A percentile compares a stretch with the other conserved stretches of the same genome.
Conservation (phyloP, 2,113 vertebrate species). For the Leuciscus idus region DNA sequence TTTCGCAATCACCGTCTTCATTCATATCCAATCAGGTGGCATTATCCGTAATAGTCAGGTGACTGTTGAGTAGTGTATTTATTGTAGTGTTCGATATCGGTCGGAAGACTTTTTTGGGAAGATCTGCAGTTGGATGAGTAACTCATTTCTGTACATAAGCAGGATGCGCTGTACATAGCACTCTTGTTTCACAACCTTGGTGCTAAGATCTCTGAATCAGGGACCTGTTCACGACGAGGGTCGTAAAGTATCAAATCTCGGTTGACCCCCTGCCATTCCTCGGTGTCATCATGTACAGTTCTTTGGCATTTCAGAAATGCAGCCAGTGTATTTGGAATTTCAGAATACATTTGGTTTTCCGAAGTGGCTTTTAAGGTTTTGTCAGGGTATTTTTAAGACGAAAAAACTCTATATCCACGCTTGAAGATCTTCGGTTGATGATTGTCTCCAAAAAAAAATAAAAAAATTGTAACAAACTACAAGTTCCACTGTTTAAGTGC, state of each 20-base stretch:
- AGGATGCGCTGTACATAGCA: conserved; percentile 49
- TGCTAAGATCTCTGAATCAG: conserved; percentile 79
- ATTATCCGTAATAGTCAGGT: conserved; percentile 15
- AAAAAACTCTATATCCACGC: not conserved
- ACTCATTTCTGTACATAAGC: conserved; percentile 21
- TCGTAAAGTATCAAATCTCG: conserved; percentile 1
- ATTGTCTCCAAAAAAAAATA: not conserved
- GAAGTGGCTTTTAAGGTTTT: conserved; percentile 1
- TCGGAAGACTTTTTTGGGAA: not conserved
- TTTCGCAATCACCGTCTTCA: conserved; percentile 59
- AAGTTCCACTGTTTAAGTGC: conserved; percentile 8
- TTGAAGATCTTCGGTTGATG: not conserved
- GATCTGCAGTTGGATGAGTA: conserved; percentile 2
- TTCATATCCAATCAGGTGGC: conserved; percentile 34
- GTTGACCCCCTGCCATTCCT: conserved; percentile 8
- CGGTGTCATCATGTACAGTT: not conserved
- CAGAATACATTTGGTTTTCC: not conserved
- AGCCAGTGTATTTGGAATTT: not conserved
- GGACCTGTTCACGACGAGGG: conserved; percentile 60
- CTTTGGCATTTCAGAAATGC: not conserved
- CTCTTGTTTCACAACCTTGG: conserved; percentile 69
- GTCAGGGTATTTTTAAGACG: conserved; percentile 34
- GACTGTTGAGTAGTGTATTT: conserved; percentile 32
- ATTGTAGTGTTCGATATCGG: conserved; percentile 27
- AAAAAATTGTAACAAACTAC: not conserved